Evolutionary conservation across 2,797 vertebrate species (phyloP).

Genomic region (Buceros bicornis): DNA sequence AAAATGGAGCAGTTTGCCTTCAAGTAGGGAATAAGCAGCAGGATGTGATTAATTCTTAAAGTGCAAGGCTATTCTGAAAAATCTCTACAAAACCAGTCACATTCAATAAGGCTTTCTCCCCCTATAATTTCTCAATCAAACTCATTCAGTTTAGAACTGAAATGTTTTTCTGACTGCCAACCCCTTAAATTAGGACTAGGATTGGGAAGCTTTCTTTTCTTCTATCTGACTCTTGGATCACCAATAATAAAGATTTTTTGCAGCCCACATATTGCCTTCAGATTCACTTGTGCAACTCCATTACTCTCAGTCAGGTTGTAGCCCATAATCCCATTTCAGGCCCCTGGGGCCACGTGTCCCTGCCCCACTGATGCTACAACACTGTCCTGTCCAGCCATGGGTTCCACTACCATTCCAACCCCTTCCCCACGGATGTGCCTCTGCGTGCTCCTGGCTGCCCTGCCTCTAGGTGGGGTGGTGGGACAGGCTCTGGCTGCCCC

Average conservation of each 20-base stretch:
- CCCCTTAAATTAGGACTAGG: background rate
- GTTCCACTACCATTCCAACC: too few relatives aligned
- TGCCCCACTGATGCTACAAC: accelerated
- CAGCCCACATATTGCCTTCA: background rate
- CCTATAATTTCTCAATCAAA: slow-evolving; percentile 42
- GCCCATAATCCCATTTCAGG: background rate
- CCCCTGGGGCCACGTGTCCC: too few relatives aligned
- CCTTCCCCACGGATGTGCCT: background rate
- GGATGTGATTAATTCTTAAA: slow-evolving; percentile 32
- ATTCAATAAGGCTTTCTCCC: background rate
- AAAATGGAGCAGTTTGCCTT: slow-evolving; percentile 42
- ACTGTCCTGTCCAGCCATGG: background rate
- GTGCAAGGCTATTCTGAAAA: slow-evolving; percentile 33
- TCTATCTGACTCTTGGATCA: slow-evolving; percentile 20
- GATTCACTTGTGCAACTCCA: background rate
- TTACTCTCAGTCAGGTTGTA: slow-evolving; percentile 24
- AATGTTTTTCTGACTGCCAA: slow-evolving; percentile 24
- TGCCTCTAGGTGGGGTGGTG: background rate
- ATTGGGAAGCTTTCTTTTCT: slow-evolving; percentile 30
- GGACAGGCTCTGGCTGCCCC: background rate
- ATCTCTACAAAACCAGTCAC: background rate
- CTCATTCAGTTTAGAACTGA: slow-evolving; percentile 1
- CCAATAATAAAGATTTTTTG: slow-evolving; percentile 33
- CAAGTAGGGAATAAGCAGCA: slow-evolving; percentile 10
- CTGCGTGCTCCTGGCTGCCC: accelerated